Conservation (phyloP, 2,888 invertebrate genomes). For the Nemapogon koenigi region DNA sequence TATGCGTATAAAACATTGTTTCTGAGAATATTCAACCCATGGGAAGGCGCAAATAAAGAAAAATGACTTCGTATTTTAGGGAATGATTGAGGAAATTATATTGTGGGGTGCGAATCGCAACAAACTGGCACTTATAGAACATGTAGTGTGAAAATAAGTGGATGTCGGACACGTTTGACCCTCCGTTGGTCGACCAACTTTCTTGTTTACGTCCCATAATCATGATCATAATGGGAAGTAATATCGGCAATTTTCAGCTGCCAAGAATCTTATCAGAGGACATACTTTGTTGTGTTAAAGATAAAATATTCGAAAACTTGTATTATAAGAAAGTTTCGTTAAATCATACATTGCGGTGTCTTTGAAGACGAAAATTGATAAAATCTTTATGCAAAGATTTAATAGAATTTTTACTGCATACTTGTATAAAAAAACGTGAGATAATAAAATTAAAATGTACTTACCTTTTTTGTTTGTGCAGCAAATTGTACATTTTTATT, state of each 20-base stretch:
- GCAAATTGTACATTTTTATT: conserved; percentile 9
- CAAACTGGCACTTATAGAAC: no score
- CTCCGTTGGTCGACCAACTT: conserved; percentile 34
- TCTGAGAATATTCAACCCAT: no score
- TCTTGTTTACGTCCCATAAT: conserved; percentile 42
- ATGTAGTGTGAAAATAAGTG: conserved; percentile 35
- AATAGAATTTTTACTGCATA: no score
- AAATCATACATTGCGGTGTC: no score
- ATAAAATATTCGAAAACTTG: neutral
- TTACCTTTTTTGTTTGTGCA: conserved; percentile 5
- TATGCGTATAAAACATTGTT: no score
- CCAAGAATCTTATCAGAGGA: conserved; percentile 36
- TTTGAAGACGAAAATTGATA: neutral
- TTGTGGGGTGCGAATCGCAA: no score
- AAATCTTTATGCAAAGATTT: neutral
- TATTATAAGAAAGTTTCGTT: neutral
- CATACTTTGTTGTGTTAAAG: conserved; percentile 25
- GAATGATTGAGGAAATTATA: no score
- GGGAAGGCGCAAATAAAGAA: no score
- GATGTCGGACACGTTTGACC: conserved; percentile 26
- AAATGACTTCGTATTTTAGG: no score
- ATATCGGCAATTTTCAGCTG: conserved; percentile 44
- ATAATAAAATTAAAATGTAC: neutral
- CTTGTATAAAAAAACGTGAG: no score
- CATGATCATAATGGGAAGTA: conserved; percentile 46